A percentile compares a stretch with the other conserved stretches of the same genome.
These are phyloP conservation scores for Osedax frankpressi DNA, from an alignment of 2,888 invertebrate species.

Conservation along the genomic window DNA sequence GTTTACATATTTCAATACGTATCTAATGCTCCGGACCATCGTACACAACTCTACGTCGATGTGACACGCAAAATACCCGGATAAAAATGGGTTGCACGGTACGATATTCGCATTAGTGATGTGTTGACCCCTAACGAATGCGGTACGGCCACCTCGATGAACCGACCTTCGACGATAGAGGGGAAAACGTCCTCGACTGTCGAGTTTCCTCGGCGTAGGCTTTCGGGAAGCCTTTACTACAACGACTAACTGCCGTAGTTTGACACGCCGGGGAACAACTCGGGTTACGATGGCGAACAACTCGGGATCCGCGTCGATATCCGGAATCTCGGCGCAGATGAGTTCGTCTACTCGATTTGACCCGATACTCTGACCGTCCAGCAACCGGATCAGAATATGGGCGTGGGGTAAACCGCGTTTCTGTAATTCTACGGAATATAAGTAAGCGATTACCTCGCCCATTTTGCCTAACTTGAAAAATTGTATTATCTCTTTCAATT, in stretches of 20 bases:
- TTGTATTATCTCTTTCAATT: too few species aligned
- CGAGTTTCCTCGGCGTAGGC: background rate
- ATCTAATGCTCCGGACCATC: background rate
- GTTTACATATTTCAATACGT: background rate
- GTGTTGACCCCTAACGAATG: background rate
- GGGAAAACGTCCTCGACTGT: background rate
- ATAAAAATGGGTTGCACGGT: background rate
- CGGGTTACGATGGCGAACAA: background rate
- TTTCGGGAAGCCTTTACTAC: background rate
- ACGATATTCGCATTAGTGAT: background rate
- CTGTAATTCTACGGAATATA: background rate
- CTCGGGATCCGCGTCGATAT: background rate
- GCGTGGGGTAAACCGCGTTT: background rate
- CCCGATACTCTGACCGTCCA: background rate
- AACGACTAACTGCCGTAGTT: background rate
- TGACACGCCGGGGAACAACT: background rate
- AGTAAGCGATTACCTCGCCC: too few species aligned
- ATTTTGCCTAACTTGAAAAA: too few species aligned
- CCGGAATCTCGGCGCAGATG: background rate
- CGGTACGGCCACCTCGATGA: background rate
- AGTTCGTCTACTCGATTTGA: background rate
- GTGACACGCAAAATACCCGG: background rate
- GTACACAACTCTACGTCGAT: background rate
- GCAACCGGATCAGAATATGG: background rate
- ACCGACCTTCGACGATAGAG: too few species aligned